phyloP scores from a whole-genome alignment of 2,888 invertebrate species.

The Tipula helvola region DNA sequence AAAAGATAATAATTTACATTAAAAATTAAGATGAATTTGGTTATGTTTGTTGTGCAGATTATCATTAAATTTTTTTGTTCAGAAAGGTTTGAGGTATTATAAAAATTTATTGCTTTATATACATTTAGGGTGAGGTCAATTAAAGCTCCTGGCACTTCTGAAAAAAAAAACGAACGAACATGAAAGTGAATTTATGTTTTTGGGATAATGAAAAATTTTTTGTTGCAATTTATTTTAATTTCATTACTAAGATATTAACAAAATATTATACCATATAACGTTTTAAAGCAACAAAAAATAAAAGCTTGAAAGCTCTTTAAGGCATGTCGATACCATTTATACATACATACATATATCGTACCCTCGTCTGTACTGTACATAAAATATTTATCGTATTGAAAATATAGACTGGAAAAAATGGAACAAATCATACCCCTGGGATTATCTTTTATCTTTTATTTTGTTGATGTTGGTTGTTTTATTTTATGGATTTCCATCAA shows the following conservation, averaged over 20 bases:
- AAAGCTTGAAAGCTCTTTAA: not conserved
- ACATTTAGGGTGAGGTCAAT: not conserved
- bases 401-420: not conserved
- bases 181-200: not conserved
- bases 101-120: not conserved
- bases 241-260: not conserved
- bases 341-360: not conserved
- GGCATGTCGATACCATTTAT: not conserved
- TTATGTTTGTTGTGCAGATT: not conserved
- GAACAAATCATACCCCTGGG: not conserved
- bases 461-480: not conserved
- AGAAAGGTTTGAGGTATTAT: not conserved
- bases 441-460: not conserved
- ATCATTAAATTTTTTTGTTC: not conserved
- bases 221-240: not conserved
- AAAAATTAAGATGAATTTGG: not conserved
- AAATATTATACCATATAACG: not conserved
- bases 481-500: conserved; percentile 5
- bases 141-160: not conserved
- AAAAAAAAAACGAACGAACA: no score
- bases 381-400: not conserved
- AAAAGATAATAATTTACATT: not conserved
- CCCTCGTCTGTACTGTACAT: not conserved
- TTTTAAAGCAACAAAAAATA: not conserved
- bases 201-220: not conserved